These are phyloP conservation scores for Chloroceryle amazona DNA, from an alignment of 2,797 vertebrate genomes.

Conservation along the genomic window DNA sequence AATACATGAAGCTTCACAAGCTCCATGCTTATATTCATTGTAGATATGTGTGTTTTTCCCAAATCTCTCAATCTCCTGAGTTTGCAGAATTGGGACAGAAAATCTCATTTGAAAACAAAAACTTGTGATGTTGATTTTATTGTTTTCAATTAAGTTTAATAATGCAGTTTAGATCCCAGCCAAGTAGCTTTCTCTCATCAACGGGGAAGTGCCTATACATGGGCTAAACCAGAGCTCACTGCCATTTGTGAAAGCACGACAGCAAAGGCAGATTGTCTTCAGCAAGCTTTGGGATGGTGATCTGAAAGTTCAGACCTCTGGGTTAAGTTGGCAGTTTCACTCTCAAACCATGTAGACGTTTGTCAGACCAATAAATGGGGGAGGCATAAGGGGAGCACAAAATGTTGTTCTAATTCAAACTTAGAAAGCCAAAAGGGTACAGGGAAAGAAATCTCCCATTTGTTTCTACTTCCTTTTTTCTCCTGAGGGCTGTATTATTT, in stretches of 20 bases:
- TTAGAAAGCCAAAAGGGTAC: not conserved
- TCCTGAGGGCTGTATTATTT: not conserved
- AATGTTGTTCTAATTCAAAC: not conserved
- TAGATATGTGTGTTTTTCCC: conserved; percentile 40
- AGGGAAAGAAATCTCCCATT: not conserved
- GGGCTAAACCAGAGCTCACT: not conserved
- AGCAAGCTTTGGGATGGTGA: not conserved
- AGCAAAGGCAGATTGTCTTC: not conserved
- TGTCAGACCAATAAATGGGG: not conserved
- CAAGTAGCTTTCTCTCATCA: not conserved
- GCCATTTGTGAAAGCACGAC: not conserved
- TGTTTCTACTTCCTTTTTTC: not conserved
- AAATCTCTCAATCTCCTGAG: not conserved
- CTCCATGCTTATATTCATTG: not conserved
- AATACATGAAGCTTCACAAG: not conserved
- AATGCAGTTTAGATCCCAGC: not conserved
- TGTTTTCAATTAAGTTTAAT: not conserved
- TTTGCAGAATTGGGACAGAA: not conserved
- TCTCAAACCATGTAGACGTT: not conserved
- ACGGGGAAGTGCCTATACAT: not conserved
- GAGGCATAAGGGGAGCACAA: not conserved
- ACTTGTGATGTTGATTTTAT: not conserved
- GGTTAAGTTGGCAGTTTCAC: not conserved
- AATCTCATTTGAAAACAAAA: conserved; percentile 10
- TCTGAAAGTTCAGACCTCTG: not conserved